Evolutionary conservation across 2,888 invertebrate species (phyloP).

Genomic region (Opisthograptis luteolata): DNA sequence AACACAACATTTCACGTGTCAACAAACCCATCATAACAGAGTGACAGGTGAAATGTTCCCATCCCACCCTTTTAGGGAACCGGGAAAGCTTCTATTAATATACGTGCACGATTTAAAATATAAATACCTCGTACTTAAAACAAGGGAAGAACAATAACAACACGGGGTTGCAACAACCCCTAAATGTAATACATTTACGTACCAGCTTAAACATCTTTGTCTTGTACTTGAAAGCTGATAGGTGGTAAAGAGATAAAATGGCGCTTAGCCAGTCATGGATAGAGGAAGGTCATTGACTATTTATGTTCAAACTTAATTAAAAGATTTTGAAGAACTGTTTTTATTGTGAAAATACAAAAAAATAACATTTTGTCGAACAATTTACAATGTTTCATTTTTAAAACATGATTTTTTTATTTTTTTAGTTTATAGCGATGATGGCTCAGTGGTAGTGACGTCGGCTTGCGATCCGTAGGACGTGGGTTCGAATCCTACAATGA

Average conservation of each 20-base stretch:
- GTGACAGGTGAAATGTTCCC: slow-evolving; percentile 8
- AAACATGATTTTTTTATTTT: too few species aligned
- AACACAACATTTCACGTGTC: neutral
- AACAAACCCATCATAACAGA: neutral
- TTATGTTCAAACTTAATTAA: too few species aligned
- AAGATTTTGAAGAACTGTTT: too few species aligned
- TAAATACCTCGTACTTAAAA: slow-evolving; percentile 20
- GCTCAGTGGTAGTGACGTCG: too few species aligned
- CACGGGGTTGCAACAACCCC: slow-evolving; percentile 7
- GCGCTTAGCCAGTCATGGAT: slow-evolving; percentile 14
- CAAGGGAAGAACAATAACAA: slow-evolving; percentile 26
- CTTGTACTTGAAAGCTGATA: slow-evolving; percentile 24
- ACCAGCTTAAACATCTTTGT: slow-evolving; percentile 32
- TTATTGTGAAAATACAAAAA: too few species aligned
- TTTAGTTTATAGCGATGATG: too few species aligned
- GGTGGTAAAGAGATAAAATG: slow-evolving; percentile 35
- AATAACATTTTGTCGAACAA: too few species aligned
- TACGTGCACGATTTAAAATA: slow-evolving; percentile 25
- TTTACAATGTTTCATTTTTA: too few species aligned
- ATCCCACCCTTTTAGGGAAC: slow-evolving; percentile 7
- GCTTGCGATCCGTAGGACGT: too few species aligned
- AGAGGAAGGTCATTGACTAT: too few species aligned
- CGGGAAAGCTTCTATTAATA: slow-evolving; percentile 18
- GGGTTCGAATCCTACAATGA: too few species aligned
- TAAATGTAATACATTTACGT: slow-evolving; percentile 41